phyloP scores from a whole-genome alignment of 2,113 vertebrate genomes.

The Pomatostomus ruficeps region DNA sequence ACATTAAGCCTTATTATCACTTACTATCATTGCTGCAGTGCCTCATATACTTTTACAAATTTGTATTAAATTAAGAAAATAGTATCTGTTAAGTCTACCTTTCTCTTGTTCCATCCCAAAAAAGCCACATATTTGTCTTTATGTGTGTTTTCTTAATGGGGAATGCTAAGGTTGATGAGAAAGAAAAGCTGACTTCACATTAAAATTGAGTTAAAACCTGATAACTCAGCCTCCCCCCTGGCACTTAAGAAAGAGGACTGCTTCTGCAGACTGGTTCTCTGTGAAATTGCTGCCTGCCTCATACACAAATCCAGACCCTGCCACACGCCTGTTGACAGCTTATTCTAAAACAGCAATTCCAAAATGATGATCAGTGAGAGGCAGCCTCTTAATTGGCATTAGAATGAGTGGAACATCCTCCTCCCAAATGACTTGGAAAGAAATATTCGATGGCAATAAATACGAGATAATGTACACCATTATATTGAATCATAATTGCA shows the following conservation, averaged over 20 bases:
- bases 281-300: background rate
- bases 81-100: background rate
- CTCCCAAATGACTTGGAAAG: background rate
- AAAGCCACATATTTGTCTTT: background rate
- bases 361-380: background rate
- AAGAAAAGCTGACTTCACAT: background rate
- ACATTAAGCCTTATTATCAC: background rate
- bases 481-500: background rate
- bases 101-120: background rate
- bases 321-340: background rate
- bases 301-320: background rate
- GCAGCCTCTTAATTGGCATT: background rate
- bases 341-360: background rate
- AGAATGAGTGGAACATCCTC: background rate
- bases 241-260: background rate
- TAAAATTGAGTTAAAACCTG: background rate
- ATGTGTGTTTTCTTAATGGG: background rate
- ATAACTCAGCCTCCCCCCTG: rapidly evolving
- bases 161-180: background rate
- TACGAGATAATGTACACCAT: background rate
- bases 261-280: background rate
- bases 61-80: background rate
- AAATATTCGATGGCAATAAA: background rate
- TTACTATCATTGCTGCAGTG: background rate
- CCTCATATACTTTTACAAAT: background rate